Evolutionary conservation across 2,888 invertebrate species (phyloP), one percentile per base, ranked within the genome.

Genomic region (Xestoiulus laeticollis): DNA sequence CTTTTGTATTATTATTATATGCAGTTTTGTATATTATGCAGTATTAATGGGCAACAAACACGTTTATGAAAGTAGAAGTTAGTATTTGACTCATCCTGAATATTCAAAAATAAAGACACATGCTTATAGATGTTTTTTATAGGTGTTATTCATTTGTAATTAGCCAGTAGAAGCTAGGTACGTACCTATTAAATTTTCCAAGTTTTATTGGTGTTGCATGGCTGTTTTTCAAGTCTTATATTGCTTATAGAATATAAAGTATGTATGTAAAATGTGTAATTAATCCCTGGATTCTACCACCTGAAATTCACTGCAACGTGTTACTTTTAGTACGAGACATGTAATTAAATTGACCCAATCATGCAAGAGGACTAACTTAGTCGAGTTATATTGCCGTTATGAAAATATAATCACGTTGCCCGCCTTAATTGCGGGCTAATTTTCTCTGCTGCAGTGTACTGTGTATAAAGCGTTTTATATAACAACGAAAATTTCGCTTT

Each of bases 271-370:
- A 68, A 68, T 22, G n/a, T 12, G 68, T 68, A 68, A 68, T 68
- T 68, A 68, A 68, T 26, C 68, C 68, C 1, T 12, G 68, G 68
- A 68, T 68, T n/a, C n/a, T 68, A 68, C 68, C 68, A 68, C 68
- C 26, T 26, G 68, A 22, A 68, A 26, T 26, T 68, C 68, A 26
- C 68, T 10, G 26, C 68, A 68, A 22, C 68, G 68, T 68, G 26
- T 68, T 68, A 68, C 19, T 68, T 48, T 22, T 68, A 10, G 22
- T 26, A 26, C 2, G 26, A 68, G 10, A 10, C 26, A 8, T 12
- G 68, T 68, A 68, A 68, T 68, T 68, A 68, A 68, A 68, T 26
- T 68, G 68, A 68, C 68, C 68, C 68, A 68, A 22, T 68, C 68
- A 10, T 68, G 26, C 26, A 8, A 10, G n/a, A 26, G 68, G 26